phyloP scores from a whole-genome alignment of 2,888 invertebrate species.

The Alsophila aescularia region DNA sequence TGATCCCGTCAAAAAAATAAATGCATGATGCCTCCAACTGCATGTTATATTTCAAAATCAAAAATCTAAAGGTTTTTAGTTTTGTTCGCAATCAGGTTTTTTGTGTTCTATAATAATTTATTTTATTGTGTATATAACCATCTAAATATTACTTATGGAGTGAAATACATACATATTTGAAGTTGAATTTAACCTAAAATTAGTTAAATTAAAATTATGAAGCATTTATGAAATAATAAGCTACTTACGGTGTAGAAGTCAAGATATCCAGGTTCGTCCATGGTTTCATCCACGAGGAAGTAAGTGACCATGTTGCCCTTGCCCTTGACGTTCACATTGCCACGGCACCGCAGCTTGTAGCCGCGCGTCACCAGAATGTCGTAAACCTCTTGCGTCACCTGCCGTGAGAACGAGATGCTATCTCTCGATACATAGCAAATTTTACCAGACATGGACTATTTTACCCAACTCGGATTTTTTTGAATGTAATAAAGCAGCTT shows the following conservation, averaged over 20 bases:
- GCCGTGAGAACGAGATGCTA: slow-evolving; percentile 37
- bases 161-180: not conserved
- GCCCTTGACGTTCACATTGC: slow-evolving; percentile 95
- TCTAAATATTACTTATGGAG: too few species aligned
- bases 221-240: not conserved
- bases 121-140: too few species aligned
- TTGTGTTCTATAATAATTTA: too few species aligned
- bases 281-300: slow-evolving; percentile 71
- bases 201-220: not conserved
- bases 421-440: not conserved
- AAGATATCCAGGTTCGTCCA: slow-evolving; percentile 76
- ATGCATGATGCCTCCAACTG: too few species aligned
- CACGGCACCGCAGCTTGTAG: slow-evolving; percentile 93
- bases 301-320: slow-evolving; percentile 98
- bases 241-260: slow-evolving; percentile 66
- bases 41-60: too few species aligned
- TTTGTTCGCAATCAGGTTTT: too few species aligned
- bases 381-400: slow-evolving; percentile 95
- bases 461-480: too few species aligned
- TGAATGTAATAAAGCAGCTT: too few species aligned
- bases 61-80: too few species aligned
- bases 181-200: not conserved
- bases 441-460: too few species aligned
- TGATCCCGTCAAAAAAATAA: too few species aligned
- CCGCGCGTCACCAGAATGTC: slow-evolving; percentile 91